Conservation (phyloP, 2,113 vertebrate species). For the Myocastor coypus region DNA sequence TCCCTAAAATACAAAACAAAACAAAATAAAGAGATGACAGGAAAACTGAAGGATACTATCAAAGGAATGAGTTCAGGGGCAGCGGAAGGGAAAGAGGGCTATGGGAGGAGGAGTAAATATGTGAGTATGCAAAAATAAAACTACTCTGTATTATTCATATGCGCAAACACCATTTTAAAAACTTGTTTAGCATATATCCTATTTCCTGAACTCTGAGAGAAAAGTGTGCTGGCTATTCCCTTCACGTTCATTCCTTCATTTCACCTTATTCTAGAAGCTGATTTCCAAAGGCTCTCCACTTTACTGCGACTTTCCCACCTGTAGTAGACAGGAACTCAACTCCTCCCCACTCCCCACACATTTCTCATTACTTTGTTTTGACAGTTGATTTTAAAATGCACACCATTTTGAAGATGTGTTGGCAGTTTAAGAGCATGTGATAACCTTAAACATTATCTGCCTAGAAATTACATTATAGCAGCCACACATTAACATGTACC, state of each 20-base stretch:
- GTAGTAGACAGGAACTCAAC: conserved; percentile 2
- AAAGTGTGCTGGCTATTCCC: background rate
- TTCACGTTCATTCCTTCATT: background rate
- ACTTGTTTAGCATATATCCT: background rate
- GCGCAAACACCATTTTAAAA: background rate
- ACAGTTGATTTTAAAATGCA: background rate
- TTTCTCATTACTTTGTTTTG: conserved; percentile 18
- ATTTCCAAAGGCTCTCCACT: conserved; percentile 21
- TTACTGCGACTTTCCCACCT: background rate
- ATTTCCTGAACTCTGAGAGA: background rate
- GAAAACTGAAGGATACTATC: background rate
- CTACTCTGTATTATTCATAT: background rate
- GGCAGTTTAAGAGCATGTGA: background rate
- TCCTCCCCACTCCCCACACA: background rate
- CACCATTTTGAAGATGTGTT: background rate
- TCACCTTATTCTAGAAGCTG: background rate
- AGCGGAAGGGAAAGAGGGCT: background rate
- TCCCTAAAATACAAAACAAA: too few relatives aligned
- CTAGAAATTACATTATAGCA: background rate
- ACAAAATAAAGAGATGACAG: background rate
- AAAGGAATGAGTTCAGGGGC: background rate
- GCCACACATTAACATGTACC: background rate
- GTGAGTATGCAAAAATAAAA: background rate
- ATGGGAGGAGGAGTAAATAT: background rate
- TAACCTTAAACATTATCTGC: background rate